Conservation (phyloP, 2,888 invertebrate genomes). For the Melipona bicolor region DNA sequence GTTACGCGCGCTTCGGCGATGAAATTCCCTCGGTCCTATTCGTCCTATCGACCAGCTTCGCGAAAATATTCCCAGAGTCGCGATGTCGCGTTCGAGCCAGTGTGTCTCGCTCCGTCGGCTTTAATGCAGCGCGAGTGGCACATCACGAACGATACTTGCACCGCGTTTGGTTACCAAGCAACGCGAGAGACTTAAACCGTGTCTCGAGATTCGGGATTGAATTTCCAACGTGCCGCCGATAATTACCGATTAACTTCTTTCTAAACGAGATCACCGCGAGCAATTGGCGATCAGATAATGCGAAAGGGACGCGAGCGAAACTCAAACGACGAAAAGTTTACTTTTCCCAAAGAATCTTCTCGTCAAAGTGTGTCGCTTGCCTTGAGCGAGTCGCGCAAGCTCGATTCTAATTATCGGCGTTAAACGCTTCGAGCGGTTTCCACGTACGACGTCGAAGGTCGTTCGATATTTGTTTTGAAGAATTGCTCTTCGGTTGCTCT, state of each 20-base stretch:
- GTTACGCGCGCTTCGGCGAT: background rate
- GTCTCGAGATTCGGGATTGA: constrained; percentile 13
- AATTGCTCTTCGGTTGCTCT: background rate
- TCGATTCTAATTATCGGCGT: background rate
- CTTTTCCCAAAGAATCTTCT: background rate
- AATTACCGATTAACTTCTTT: constrained; percentile 5
- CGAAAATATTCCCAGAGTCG: background rate
- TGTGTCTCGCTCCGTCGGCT: background rate
- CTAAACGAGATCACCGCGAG: background rate
- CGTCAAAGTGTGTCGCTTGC: background rate
- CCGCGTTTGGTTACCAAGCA: constrained; percentile 22
- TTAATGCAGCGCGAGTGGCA: background rate
- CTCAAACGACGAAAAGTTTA: constrained; percentile 1
- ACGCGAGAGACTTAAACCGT: constrained; percentile 24
- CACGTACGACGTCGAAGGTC: background rate
- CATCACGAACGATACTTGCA: background rate
- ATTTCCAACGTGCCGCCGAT: constrained; percentile 6
- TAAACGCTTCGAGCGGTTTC: background rate
- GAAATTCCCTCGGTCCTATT: background rate
- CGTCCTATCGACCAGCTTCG: background rate
- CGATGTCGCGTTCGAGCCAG: no score
- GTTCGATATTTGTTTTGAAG: constrained; percentile 1
- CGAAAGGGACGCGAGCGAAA: background rate
- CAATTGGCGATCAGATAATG: background rate
- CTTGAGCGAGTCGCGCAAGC: background rate